These are phyloP conservation scores for Apodemia zela DNA, from an alignment of 2,888 invertebrate genomes.

Conservation along the genomic window DNA sequence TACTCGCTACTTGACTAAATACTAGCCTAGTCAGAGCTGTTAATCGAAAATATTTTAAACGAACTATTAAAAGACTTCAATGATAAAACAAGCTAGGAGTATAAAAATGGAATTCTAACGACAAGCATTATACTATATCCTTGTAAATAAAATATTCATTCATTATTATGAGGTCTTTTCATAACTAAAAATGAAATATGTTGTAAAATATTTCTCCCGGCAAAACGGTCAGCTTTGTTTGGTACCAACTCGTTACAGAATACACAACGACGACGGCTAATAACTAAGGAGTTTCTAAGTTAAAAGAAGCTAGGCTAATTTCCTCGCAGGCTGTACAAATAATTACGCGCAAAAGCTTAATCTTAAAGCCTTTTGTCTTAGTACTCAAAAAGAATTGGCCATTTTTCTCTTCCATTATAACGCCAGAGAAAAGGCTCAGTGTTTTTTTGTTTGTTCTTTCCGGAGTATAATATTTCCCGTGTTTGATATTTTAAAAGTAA, in stretches of 20 bases:
- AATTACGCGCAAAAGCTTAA: conserved; percentile 35
- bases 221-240: conserved; percentile 19
- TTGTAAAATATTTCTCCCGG: neutral
- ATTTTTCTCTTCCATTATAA: conserved; percentile 22
- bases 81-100: no score
- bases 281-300: conserved; percentile 32
- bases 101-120: no score
- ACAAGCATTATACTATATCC: no score
- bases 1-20: no score
- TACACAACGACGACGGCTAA: conserved; percentile 28
- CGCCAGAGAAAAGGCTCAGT: conserved; percentile 19
- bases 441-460: conserved; percentile 19
- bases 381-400: conserved; percentile 29
- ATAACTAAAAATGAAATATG: no score
- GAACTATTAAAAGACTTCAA: no score
- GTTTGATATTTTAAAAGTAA: conserved; percentile 1
- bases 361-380: conserved; percentile 32
- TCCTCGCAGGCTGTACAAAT: conserved; percentile 32
- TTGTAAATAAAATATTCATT: no score
- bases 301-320: conserved; percentile 30
- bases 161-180: no score
- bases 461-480: conserved; percentile 12
- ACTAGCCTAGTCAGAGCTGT: no score
- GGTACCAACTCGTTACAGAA: neutral
- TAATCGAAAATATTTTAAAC: no score